Conservation (phyloP, 2,888 invertebrate genomes). For the Gerris lacustris region DNA sequence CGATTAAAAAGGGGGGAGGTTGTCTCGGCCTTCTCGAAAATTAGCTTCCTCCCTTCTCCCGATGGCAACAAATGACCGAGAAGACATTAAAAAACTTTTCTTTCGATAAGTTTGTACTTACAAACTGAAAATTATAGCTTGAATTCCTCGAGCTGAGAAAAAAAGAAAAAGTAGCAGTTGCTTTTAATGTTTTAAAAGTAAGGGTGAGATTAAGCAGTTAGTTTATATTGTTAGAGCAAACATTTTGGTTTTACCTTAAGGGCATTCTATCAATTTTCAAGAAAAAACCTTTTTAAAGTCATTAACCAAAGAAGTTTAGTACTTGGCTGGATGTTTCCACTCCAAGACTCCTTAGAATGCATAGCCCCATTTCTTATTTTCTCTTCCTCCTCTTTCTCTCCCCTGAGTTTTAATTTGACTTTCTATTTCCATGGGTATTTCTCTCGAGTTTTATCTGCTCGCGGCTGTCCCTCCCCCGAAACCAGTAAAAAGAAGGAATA, state of each 20-base stretch:
- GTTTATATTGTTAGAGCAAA: neutral
- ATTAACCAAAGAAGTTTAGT: neutral
- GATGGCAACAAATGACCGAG: conserved; percentile 1
- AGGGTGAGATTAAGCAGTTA: neutral
- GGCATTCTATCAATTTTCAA: neutral
- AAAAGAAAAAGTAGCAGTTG: neutral
- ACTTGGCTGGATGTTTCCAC: neutral
- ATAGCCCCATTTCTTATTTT: neutral
- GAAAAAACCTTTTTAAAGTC: neutral
- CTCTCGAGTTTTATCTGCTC: too few relatives aligned
- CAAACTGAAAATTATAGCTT: neutral
- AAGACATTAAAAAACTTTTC: conserved; percentile 1
- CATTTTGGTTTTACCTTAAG: neutral
- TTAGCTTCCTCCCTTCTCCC: neutral
- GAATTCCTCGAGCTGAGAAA: neutral
- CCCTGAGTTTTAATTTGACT: neutral
- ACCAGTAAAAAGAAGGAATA: neutral
- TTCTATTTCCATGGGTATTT: neutral
- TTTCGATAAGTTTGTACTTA: neutral
- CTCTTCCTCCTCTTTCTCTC: neutral
- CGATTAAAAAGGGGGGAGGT: neutral
- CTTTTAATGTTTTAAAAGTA: neutral
- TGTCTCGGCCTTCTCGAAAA: neutral
- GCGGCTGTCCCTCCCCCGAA: too few relatives aligned
- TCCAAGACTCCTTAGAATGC: neutral